Conservation (phyloP, 1,140 invertebrate species). For the Holcopasites calliopsidis region DNA sequence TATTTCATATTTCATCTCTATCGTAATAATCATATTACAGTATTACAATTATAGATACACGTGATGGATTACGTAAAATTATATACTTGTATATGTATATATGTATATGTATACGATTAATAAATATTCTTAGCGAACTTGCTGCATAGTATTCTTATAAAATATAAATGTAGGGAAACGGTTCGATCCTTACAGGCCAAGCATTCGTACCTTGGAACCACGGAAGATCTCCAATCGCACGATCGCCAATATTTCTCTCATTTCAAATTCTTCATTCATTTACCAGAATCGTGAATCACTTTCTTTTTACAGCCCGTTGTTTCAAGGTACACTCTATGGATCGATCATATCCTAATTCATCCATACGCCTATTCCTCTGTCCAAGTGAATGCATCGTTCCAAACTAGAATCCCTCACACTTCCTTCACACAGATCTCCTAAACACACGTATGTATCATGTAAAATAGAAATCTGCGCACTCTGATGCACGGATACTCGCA, state of each 20-base stretch:
- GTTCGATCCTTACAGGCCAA: neutral
- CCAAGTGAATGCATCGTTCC: neutral
- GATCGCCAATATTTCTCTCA: neutral
- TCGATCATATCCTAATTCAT: neutral
- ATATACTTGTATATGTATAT: too few relatives aligned
- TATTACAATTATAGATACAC: constrained; percentile 21
- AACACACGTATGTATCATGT: neutral
- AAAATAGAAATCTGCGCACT: neutral
- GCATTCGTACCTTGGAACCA: neutral
- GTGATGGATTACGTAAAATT: constrained; percentile 23
- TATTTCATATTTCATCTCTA: neutral
- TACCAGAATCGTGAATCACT: neutral
- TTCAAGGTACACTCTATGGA: constrained; percentile 1
- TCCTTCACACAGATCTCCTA: neutral
- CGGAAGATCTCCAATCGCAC: neutral
- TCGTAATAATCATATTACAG: constrained; percentile 28
- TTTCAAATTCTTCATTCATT: too few relatives aligned
- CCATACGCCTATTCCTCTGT: neutral
- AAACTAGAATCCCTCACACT: neutral
- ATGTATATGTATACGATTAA: constrained; percentile 18
- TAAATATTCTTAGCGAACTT: constrained; percentile 19
- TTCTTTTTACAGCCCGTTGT: neutral
- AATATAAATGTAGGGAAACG: constrained; percentile 17
- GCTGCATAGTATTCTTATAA: constrained; percentile 6
- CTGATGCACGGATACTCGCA: constrained; percentile 32